Conservation (phyloP, 2,888 invertebrate species). For the Polydrusus cervinus region DNA sequence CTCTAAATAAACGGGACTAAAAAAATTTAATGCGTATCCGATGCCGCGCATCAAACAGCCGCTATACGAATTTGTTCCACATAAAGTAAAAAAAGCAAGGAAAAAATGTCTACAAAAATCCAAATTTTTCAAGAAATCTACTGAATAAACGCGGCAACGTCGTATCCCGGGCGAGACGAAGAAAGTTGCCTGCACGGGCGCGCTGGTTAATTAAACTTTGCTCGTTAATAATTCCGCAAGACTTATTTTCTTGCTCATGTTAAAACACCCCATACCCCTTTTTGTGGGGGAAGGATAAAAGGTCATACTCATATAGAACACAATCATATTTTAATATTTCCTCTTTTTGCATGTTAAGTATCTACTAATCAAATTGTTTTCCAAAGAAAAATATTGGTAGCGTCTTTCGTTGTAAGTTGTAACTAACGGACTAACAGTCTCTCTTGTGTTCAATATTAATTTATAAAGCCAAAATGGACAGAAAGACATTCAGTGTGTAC, state of each 20-base stretch:
- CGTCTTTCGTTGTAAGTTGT: too few relatives aligned
- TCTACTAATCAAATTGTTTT: too few relatives aligned
- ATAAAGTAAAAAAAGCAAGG: neutral
- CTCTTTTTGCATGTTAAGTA: neutral
- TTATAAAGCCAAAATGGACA: too few relatives aligned
- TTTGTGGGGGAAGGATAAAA: conserved; percentile 10
- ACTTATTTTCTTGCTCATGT: conserved; percentile 54
- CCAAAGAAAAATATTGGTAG: too few relatives aligned
- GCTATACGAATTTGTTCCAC: too few relatives aligned
- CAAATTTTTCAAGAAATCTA: neutral
- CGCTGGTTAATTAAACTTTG: conserved; percentile 61
- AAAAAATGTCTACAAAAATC: neutral
- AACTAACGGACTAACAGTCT: too few relatives aligned
- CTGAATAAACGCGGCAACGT: conserved; percentile 28
- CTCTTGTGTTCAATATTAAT: too few relatives aligned
- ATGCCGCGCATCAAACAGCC: too few relatives aligned
- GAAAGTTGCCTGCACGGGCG: conserved; percentile 42
- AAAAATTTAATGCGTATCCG: too few relatives aligned
- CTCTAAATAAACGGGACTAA: too few relatives aligned
- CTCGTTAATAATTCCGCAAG: conserved; percentile 61
- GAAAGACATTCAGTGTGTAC: too few relatives aligned
- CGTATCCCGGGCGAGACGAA: conserved; percentile 40
- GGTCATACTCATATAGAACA: conserved; percentile 16
- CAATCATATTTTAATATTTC: neutral
- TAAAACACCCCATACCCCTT: conserved; percentile 31